Percentiles rank a stretch among this genome's conserved stretches.
Conservation (phyloP, 1,140 invertebrate genomes). For the Drosophila ironensis region DNA sequence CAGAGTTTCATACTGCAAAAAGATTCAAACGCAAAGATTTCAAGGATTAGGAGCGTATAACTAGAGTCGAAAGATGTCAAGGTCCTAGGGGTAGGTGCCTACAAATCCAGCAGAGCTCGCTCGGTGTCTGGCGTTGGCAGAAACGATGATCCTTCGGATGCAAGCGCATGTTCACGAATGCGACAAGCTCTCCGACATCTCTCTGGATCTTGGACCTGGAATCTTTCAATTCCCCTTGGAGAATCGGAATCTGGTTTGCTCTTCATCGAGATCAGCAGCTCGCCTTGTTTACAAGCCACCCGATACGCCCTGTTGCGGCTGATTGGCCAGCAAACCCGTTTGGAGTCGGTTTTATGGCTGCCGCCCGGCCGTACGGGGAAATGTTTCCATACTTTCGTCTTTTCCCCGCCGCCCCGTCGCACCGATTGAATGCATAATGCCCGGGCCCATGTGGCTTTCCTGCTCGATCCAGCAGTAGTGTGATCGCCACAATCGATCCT, state of each 20-base stretch:
- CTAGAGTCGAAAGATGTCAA: accelerated
- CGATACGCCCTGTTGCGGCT: slow-evolving; percentile 41
- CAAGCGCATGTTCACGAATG: slow-evolving; percentile 75
- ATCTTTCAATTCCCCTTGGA: slow-evolving; percentile 7
- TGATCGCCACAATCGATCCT: slow-evolving; percentile 4
- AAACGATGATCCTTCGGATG: slow-evolving; percentile 61
- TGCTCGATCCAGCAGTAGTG: background rate
- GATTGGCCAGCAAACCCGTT: slow-evolving; percentile 34
- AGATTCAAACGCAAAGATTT: background rate
- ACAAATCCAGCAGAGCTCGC: slow-evolving; percentile 49
- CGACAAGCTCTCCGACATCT: slow-evolving; percentile 1
- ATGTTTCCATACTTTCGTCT: slow-evolving; percentile 6
- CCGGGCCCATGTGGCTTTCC: slow-evolving; percentile 2
- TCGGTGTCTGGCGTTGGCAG: slow-evolving; percentile 24
- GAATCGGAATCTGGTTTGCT: slow-evolving; percentile 20
- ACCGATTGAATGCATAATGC: slow-evolving; percentile 1
- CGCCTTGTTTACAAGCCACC: slow-evolving; percentile 21
- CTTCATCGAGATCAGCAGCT: background rate
- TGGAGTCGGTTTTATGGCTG: slow-evolving; percentile 23
- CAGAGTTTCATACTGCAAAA: slow-evolving; percentile 76
- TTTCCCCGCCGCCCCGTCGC: background rate
- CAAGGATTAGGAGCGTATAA: background rate
- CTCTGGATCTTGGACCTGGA: background rate
- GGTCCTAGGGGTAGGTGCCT: background rate
- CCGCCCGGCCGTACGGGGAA: background rate